phyloP scores from a whole-genome alignment of 1,140 invertebrate species.

The Aphelenchoides besseyi region DNA sequence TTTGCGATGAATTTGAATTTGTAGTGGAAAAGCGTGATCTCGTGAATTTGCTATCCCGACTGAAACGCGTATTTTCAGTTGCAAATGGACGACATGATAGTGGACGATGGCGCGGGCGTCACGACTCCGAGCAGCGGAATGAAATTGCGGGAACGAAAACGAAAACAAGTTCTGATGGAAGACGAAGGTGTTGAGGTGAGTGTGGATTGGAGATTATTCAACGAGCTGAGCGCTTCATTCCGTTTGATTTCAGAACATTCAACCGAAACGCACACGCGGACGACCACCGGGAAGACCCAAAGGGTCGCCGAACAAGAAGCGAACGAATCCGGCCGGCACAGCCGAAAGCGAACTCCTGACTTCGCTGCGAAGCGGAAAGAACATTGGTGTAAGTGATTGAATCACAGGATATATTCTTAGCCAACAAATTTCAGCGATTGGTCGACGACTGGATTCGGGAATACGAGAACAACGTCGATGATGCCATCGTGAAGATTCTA shows the following conservation, averaged over 20 bases:
- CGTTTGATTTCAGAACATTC: constrained; percentile 14
- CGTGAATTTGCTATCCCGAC: no score
- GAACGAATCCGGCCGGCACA: not conserved
- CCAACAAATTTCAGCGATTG: constrained; percentile 70
- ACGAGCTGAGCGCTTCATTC: not conserved
- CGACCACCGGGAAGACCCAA: not conserved
- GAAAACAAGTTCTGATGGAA: constrained; percentile 9
- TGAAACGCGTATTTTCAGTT: no score
- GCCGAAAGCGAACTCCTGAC: constrained; percentile 9
- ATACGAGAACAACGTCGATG: constrained; percentile 82
- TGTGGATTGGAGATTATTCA: not conserved
- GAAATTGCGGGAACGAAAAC: constrained; percentile 20
- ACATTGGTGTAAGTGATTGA: not conserved
- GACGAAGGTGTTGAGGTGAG: constrained; percentile 6
- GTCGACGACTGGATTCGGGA: constrained; percentile 99
- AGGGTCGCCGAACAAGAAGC: constrained; percentile 13
- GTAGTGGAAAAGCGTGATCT: no score
- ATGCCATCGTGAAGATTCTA: constrained; percentile 86
- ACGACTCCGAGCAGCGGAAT: not conserved
- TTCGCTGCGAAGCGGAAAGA: constrained; percentile 12
- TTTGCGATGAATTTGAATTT: no score
- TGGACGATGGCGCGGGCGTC: not conserved
- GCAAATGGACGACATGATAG: not conserved
- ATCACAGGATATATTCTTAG: not conserved
- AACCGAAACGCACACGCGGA: not conserved